Evolutionary conservation across 2,888 invertebrate genomes (phyloP), one percentile per base, ranked within the genome.

Genomic region (Chirona hameri): DNA sequence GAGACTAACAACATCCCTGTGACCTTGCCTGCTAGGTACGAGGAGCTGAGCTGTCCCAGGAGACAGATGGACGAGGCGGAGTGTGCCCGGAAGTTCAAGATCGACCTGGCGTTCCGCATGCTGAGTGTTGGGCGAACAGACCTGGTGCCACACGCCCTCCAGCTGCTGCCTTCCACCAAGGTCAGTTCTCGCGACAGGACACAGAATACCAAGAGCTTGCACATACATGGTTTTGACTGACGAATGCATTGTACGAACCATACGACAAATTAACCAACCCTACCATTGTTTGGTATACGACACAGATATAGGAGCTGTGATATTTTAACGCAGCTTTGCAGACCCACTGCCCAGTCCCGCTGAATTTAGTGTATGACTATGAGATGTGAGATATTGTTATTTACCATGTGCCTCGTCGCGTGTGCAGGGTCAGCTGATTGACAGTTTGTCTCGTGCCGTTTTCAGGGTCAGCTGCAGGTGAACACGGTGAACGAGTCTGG

Each of bases 401-500:
- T 39, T 5, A 39, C 39, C 39, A 39, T 39, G 4, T 39, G 39
- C 7, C 4, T 39, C 39, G 39, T 39, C 39, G 4, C 39, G 39
- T 39, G 2, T 39, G 4, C 76, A 81, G 60, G 65, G 76, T 84
- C 48, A 84, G 60, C 14, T 24, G n/a, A n/a, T n/a, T n/a, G n/a
- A n/a, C n/a, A n/a, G n/a, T n/a, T 7, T 39, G 39, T 39, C 4
- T 39, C 39, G 39, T 39, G 4, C 39, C 39, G 39, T 39, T 39
- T 39, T 7, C 76, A 81, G 60, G 65, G 76, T 84, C 48, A 84
- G 60, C 14, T 24, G n/a, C 84, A 87, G 87, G 90, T 95, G 79
- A 94, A 95, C 86, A 93, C 94, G 0, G 90, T 93, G 0, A 95
- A 95, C 86, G 92, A 93, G 46, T 91, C 92, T 10, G 96, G 96